Evolutionary conservation across 2,113 vertebrate species (phyloP).

Genomic region (Pandion haliaetus): DNA sequence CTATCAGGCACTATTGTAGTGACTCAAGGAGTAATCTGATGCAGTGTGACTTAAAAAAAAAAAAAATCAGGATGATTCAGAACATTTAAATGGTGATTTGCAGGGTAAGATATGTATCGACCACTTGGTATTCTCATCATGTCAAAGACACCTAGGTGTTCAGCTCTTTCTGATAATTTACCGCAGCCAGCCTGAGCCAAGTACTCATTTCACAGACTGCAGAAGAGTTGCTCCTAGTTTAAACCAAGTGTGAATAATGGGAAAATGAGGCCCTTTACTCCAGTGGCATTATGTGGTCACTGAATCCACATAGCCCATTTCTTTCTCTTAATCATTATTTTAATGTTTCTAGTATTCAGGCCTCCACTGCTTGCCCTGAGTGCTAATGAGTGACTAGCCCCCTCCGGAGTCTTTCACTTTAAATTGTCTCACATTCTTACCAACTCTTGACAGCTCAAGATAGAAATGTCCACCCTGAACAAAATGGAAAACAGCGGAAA

Average conservation of each 20-base stretch:
- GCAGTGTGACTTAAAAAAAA: background rate
- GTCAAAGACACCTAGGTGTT: constrained; percentile 3
- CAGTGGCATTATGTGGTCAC: background rate
- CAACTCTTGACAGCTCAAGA: background rate
- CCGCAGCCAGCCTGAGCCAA: background rate
- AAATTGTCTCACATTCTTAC: background rate
- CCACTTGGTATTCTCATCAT: constrained; percentile 56
- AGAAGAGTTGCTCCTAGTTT: background rate
- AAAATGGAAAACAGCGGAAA: background rate
- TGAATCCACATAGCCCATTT: background rate
- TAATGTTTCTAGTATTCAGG: background rate
- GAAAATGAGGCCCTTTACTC: constrained; percentile 3
- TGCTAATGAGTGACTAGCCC: background rate
- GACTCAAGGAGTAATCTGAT: constrained; percentile 4
- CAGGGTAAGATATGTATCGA: background rate
- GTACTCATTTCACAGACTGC: constrained; percentile 30
- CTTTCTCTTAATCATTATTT: background rate
- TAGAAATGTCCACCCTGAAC: background rate
- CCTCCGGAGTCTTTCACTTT: background rate
- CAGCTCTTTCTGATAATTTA: constrained; percentile 38
- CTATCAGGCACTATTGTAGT: background rate
- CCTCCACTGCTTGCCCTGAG: background rate
- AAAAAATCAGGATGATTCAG: background rate
- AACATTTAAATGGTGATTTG: constrained; percentile 40
- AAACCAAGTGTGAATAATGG: constrained; percentile 15